Evolutionary conservation across 2,888 invertebrate species (phyloP), one percentile per base, ranked within the genome.

Genomic region (Orchesella flavescens): DNA sequence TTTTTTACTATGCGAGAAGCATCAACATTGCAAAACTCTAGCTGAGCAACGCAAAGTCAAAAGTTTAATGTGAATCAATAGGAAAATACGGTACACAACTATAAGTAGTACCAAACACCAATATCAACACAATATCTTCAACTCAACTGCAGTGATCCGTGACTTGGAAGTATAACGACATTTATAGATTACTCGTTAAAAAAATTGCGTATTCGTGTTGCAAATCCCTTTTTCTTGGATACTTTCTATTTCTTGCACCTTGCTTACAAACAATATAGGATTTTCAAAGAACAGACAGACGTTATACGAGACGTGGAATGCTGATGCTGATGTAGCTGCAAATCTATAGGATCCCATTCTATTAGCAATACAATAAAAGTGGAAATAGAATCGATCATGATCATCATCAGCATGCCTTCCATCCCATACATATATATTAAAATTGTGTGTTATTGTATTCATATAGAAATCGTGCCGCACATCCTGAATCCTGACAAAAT

Each of bases 141-240:
- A 75, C 81, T 72, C 69, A 21, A 75, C 81, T 81, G 81, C 81
- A 81, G 81, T 81, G 74, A 75, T 81, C 81, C 81, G 81, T 81
- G 81, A 81, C 81, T 81, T 75, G 81, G 81, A 81, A 69, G 75
- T 75, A 66, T 69, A 81, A 81, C 81, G 74, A 75, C 74, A 81
- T 15, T 61, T 55, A 73, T 57, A 65, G 73, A 80, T 73, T 74
- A 65, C 24, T 57, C 68, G 74, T 71, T 69, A 68, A 59, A 43
- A 34, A 79, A 79, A 79, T 71, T 79, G 72, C 72, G 72, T 72
- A 79, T 72, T 79, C 79, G 71, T 79, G 72, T 65, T 63, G 53
- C 78, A 57, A 71, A 46, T 71, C 49, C 72, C 65, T 72, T 15
- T 69, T 69, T 65, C 72, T 63, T 43, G 49, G 59, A 55, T 68